Percentiles rank a stretch among this genome's conserved stretches.
Conservation (phyloP, 37 sponge, comb jelly and placozoan genomes). For the Geodia barretti region DNA sequence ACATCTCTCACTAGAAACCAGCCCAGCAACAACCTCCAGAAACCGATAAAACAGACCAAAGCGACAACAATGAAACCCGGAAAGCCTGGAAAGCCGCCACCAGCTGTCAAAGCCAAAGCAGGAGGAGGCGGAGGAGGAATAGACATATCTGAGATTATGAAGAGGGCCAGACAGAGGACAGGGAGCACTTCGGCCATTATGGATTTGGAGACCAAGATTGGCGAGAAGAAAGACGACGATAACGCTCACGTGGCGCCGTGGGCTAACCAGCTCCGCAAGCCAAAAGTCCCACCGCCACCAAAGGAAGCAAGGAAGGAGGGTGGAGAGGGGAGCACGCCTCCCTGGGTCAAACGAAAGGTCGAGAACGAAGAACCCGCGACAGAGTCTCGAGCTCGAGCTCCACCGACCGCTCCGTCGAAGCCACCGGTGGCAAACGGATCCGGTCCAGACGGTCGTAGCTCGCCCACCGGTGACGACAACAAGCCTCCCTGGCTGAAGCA, state of each 20-base stretch:
- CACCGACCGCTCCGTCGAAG: neutral
- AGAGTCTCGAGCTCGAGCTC: neutral
- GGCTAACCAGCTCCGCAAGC: slow-evolving; percentile 34
- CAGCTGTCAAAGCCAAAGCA: neutral
- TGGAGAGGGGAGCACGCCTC: neutral
- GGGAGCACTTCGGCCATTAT: slow-evolving; percentile 9
- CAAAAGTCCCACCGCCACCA: neutral
- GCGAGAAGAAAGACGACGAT: slow-evolving; percentile 4
- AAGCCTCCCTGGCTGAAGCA: neutral
- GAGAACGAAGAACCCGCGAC: neutral
- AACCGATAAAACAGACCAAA: neutral
- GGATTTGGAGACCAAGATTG: slow-evolving; percentile 44
- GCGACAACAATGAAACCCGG: slow-evolving; percentile 7
- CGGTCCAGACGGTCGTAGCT: neutral
- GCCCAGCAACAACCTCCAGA: neutral
- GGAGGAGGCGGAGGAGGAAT: slow-evolving; percentile 25
- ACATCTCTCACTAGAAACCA: slow-evolving; percentile 17
- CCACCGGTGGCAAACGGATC: neutral
- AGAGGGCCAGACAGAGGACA: slow-evolving; percentile 15
- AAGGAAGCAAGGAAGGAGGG: neutral
- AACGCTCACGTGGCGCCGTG: slow-evolving; percentile 46
- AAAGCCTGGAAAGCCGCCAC: neutral
- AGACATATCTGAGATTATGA: slow-evolving; percentile 49
- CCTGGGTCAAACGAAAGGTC: slow-evolving; percentile 4
- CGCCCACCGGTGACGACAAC: neutral